Conservation (phyloP, 1,140 invertebrate genomes). For the Micrasema minimum region DNA sequence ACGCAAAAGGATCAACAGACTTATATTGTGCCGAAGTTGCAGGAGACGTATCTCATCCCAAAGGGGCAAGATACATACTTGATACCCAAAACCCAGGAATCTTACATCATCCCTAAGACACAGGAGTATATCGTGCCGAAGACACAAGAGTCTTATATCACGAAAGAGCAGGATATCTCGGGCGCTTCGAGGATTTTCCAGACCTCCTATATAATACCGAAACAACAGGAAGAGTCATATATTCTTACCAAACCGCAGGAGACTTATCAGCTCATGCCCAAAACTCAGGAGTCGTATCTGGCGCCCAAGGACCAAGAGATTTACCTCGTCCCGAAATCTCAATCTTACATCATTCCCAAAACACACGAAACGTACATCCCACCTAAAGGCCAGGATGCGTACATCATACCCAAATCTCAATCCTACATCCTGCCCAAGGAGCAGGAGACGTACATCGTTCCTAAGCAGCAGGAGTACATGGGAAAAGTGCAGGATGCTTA, state of each 20-base stretch:
- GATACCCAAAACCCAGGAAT: slow-evolving; percentile 29
- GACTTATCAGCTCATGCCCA: slow-evolving; percentile 21
- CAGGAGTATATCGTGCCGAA: slow-evolving; percentile 29
- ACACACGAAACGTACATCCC: slow-evolving; percentile 28
- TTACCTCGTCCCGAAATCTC: slow-evolving; percentile 15
- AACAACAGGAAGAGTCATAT: slow-evolving; percentile 18
- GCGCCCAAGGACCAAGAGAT: slow-evolving; percentile 22
- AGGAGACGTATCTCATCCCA: slow-evolving; percentile 29
- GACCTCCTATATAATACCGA: slow-evolving; percentile 7
- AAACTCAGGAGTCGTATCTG: slow-evolving; percentile 24
- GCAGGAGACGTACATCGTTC: slow-evolving; percentile 9
- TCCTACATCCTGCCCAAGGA: slow-evolving; percentile 23
- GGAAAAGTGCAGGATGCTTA: slow-evolving; percentile 12
- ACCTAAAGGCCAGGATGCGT: slow-evolving; percentile 20
- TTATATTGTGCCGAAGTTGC: slow-evolving; percentile 13
- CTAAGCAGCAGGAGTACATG: slow-evolving; percentile 9
- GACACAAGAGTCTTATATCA: slow-evolving; percentile 20
- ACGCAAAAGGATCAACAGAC: slow-evolving; percentile 12
- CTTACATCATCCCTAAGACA: slow-evolving; percentile 19
- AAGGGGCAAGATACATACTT: slow-evolving; percentile 30
- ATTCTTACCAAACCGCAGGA: slow-evolving; percentile 16
- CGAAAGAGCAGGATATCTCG: slow-evolving; percentile 9
- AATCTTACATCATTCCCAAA: slow-evolving; percentile 28
- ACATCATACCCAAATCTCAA: slow-evolving; percentile 27
- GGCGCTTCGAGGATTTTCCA: not conserved